Evolutionary conservation across 2,113 vertebrate species (phyloP).

Genomic region (Aphelocoma coerulescens): DNA sequence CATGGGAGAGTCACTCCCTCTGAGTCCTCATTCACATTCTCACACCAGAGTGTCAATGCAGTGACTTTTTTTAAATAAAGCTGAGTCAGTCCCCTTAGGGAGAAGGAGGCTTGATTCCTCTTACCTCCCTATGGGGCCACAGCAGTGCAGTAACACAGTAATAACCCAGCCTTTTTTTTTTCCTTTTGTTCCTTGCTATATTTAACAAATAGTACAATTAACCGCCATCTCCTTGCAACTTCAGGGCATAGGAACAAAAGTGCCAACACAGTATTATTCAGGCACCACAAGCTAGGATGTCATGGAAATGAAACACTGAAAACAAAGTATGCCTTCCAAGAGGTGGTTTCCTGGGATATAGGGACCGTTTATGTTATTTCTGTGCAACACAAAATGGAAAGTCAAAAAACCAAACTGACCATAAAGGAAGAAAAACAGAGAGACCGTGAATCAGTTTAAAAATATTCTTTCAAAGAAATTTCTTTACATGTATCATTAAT

Average conservation of each 20-base stretch:
- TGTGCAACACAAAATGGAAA: not conserved
- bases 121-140: not conserved
- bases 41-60: not conserved
- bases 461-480: slow-evolving; percentile 5
- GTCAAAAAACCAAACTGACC: not conserved
- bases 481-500: not conserved
- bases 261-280: not conserved
- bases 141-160: not conserved
- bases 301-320: not conserved
- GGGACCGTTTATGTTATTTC: not conserved
- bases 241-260: not conserved
- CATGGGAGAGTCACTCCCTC: not conserved
- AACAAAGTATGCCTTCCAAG: not conserved
- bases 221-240: not conserved
- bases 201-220: not conserved
- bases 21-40: not conserved
- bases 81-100: not conserved
- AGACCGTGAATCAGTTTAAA: not conserved
- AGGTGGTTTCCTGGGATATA: not conserved
- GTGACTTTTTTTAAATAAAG: not conserved
- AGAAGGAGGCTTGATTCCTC: not conserved
- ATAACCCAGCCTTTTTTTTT: not conserved
- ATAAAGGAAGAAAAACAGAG: slow-evolving; percentile 5
- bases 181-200: not conserved
- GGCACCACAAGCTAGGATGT: not conserved